Evolutionary conservation across 2,888 invertebrate species (phyloP).

Genomic region (Drosophila subquinaria): DNA sequence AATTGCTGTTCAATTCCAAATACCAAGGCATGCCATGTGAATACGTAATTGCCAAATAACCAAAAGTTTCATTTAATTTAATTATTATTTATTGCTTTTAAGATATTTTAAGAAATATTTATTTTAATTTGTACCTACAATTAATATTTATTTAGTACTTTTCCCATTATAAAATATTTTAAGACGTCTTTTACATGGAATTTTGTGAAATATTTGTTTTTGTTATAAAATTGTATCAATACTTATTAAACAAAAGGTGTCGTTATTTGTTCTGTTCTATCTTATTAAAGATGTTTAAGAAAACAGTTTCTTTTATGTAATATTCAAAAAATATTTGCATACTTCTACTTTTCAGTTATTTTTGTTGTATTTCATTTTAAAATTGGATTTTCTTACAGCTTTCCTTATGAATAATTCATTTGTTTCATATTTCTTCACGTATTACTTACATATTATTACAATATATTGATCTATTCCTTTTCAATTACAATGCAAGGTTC

Average conservation of each 20-base stretch:
- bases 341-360: too few relatives aligned
- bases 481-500: background rate
- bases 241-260: too few relatives aligned
- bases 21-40: constrained; percentile 5
- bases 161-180: background rate
- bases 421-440: background rate
- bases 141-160: background rate
- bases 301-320: too few relatives aligned
- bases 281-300: too few relatives aligned
- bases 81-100: background rate
- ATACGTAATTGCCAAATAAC: constrained; percentile 17
- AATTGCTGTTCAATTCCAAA: constrained; percentile 12
- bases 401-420: background rate
- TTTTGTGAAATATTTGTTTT: too few relatives aligned
- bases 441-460: constrained; percentile 1
- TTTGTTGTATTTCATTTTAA: too few relatives aligned
- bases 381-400: too few relatives aligned
- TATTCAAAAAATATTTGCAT: too few relatives aligned
- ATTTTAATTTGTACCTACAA: background rate
- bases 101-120: background rate
- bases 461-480: background rate
- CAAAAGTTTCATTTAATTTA: background rate
- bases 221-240: too few relatives aligned
- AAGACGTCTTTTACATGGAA: background rate
- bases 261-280: too few relatives aligned